phyloP scores from a whole-genome alignment of 2,888 invertebrate species.

The Steinernema carpocapsae region DNA sequence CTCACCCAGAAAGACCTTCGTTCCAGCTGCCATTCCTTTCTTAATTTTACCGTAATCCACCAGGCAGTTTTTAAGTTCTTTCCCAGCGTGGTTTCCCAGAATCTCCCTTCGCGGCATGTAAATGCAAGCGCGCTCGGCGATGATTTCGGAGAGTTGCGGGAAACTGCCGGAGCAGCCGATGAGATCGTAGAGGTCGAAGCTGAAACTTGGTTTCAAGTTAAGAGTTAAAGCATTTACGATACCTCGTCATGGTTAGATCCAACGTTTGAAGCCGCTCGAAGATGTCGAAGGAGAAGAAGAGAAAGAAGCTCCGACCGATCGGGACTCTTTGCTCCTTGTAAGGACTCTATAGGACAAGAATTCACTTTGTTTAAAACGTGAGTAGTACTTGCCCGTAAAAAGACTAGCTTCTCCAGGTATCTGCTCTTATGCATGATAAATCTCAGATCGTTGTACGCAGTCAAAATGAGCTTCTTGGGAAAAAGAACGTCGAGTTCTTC shows the following conservation, averaged over 20 bases:
- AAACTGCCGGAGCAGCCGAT: constrained; percentile 19
- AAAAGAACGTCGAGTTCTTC: constrained; percentile 5
- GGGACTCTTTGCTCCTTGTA: constrained; percentile 23
- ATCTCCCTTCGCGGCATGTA: constrained; percentile 29
- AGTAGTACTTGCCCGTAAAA: not conserved
- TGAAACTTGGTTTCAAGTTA: not conserved
- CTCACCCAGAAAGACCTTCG: constrained; percentile 24
- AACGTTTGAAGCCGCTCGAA: constrained; percentile 23
- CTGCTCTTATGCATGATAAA: constrained; percentile 17
- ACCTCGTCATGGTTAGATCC: constrained; percentile 26
- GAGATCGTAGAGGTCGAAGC: constrained; percentile 21
- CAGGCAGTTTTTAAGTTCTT: constrained; percentile 1
- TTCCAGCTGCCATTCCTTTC: constrained; percentile 23
- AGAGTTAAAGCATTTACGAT: not conserved
- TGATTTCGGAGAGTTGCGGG: not conserved
- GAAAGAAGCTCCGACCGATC: constrained; percentile 30
- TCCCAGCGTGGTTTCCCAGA: constrained; percentile 4
- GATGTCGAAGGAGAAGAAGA: constrained; percentile 24
- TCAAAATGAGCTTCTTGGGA: not conserved
- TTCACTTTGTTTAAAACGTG: not conserved
- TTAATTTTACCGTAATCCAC: constrained; percentile 15
- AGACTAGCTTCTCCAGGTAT: not conserved
- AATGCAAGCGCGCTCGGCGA: constrained; percentile 1
- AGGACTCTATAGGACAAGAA: not conserved
- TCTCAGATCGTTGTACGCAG: constrained; percentile 29